Base-by-base conservation (phyloP, 64 coral and sea anemone genomes). In the Dendronephthya gigantea region DNA sequence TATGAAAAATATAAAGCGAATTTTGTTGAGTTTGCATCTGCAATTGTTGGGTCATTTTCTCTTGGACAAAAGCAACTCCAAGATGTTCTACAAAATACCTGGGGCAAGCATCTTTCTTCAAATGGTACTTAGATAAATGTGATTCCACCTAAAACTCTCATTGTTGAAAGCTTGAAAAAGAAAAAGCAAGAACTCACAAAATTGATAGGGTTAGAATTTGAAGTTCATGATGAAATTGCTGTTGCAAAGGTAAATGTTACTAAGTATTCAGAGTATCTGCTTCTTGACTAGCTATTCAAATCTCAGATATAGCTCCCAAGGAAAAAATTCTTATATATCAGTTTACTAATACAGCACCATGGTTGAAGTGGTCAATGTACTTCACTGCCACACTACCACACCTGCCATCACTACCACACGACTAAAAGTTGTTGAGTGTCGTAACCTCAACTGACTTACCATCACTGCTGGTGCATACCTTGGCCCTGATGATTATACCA, bases 341-440 rank as follows among this genome's bases (percentile, higher is more conserved):
- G 9, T 89, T 69, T 40, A 89, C 88, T 34, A 59, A 89, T 48
- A 22, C 32, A n/a, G 36, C 58, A 9, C 88, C 82, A 29, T 88
- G 55, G 82, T 82, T 89, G 25, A 89, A 84, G 15, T 84, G 82
- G 88, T 74, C 88, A 69, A 89, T 82, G 19, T 34, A 69, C 17
- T 89, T 74, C 65, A 89, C 76, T 30, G 82, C n/a, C n/a, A n/a
- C n/a, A n/a, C n/a, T n/a, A n/a, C n/a, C n/a, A n/a, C n/a, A n/a
- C n/a, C n/a, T n/a, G n/a, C 82, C 58, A 47, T 72, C 16, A 89
- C 81, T 22, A 89, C 52, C 6, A 16, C 51, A 33, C 36, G 82
- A 7, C 36, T 89, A 0, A 89, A 83, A 50, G 41, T 84, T 70
- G 82, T 89, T 5, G 88, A 90, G 0, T 52, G 81, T 9, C 1